These are phyloP conservation scores for Trisateles emortualis DNA, from an alignment of 2,888 invertebrate species.

Conservation along the genomic window DNA sequence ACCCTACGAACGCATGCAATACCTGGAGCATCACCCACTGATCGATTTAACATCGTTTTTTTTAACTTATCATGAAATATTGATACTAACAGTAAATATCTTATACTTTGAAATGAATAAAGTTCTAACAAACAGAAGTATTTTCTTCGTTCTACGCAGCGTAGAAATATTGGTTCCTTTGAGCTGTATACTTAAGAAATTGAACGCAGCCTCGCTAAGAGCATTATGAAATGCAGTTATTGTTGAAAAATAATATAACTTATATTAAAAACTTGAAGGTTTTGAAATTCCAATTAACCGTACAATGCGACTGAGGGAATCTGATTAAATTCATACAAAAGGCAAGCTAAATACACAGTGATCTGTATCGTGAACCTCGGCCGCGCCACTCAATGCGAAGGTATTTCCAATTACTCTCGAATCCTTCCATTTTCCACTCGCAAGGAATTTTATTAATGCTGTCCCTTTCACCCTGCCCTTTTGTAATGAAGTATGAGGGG, in stretches of 20 bases:
- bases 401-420: constrained; percentile 87
- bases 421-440: constrained; percentile 82
- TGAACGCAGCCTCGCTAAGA: neutral
- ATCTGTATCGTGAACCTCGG: constrained; percentile 76
- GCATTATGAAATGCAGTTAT: constrained; percentile 12
- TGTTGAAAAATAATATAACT: constrained; percentile 19
- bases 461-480: constrained; percentile 61
- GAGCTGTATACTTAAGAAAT: constrained; percentile 4
- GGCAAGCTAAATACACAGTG: constrained; percentile 71
- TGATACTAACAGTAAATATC: too few species aligned
- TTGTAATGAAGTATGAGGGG: constrained; percentile 54
- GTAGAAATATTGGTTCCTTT: neutral
- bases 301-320: constrained; percentile 63
- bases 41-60: too few species aligned
- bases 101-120: too few species aligned
- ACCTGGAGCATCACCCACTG: too few species aligned
- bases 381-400: constrained; percentile 77
- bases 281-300: constrained; percentile 72
- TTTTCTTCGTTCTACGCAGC: neutral
- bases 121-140: neutral
- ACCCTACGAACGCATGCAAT: too few species aligned
- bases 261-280: constrained; percentile 27
- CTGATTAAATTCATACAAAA: constrained; percentile 82
- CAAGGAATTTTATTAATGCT: constrained; percentile 74
- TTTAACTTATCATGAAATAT: too few species aligned